phyloP scores from a whole-genome alignment of 2,113 vertebrate genomes.

The Solea senegalensis region DNA sequence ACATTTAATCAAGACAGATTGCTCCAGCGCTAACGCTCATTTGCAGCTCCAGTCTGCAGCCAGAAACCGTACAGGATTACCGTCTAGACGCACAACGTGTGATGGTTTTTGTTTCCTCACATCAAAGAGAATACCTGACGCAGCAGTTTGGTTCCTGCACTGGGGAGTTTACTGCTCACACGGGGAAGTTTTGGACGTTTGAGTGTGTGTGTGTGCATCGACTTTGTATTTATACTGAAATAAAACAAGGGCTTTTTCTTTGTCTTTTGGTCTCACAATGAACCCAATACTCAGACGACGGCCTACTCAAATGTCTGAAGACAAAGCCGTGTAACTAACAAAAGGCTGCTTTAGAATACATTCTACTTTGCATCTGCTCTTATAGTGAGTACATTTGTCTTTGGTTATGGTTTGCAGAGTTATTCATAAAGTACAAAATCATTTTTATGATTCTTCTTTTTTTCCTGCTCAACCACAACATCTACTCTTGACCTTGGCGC shows the following conservation, averaged over 20 bases:
- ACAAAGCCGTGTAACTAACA: background rate
- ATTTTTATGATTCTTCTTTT: background rate
- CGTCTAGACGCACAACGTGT: slow-evolving; percentile 17
- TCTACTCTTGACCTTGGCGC: background rate
- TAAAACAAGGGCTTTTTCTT: too few relatives aligned
- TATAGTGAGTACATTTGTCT: background rate
- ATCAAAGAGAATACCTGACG: slow-evolving; percentile 69
- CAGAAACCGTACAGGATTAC: slow-evolving; percentile 28
- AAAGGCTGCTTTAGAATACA: background rate
- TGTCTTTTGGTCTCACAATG: too few relatives aligned
- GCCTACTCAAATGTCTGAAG: background rate
- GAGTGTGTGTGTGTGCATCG: background rate
- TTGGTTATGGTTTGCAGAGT: background rate
- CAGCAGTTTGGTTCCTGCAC: slow-evolving; percentile 61
- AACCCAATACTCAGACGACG: too few relatives aligned
- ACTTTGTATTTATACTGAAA: too few relatives aligned
- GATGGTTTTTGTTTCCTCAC: slow-evolving; percentile 54
- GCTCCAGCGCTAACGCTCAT: background rate
- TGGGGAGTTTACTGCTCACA: slow-evolving; percentile 43
- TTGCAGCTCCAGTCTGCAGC: slow-evolving; percentile 32
- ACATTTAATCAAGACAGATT: slow-evolving; percentile 13
- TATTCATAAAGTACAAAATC: too few relatives aligned
- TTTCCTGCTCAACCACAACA: background rate
- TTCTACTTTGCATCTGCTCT: background rate
- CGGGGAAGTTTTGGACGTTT: slow-evolving; percentile 25